These are phyloP conservation scores for Ciconia boyciana DNA, from an alignment of 2,113 vertebrate species.

Conservation along the genomic window DNA sequence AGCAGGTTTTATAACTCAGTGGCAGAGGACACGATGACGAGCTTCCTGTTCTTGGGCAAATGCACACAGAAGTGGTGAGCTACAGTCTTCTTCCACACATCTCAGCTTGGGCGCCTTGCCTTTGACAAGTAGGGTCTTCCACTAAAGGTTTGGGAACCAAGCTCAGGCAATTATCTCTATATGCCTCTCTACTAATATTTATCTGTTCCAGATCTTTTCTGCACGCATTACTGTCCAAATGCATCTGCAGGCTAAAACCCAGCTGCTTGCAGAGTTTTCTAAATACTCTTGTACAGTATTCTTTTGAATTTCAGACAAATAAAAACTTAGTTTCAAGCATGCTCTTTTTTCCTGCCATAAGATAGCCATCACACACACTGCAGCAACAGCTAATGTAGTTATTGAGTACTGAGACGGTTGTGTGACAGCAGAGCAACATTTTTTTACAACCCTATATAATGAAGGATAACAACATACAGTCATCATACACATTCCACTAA, in stretches of 20 bases:
- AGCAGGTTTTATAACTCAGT: background rate
- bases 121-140: background rate
- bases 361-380: background rate
- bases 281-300: background rate
- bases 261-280: background rate
- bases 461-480: background rate
- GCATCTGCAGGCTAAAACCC: background rate
- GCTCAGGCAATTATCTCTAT: background rate
- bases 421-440: background rate
- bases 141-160: background rate
- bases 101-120: background rate
- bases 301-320: constrained; percentile 7
- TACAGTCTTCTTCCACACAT: background rate
- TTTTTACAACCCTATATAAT: background rate
- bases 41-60: background rate
- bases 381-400: background rate
- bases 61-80: background rate
- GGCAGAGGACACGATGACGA: accelerated
- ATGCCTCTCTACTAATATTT: background rate
- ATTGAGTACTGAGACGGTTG: background rate
- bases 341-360: background rate
- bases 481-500: background rate
- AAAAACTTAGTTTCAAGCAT: background rate
- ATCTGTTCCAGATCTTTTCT: background rate
- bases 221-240: background rate